These are phyloP conservation scores for Pentalonia nigronervosa DNA, from an alignment of 1,140 invertebrate genomes.

Conservation along the genomic window DNA sequence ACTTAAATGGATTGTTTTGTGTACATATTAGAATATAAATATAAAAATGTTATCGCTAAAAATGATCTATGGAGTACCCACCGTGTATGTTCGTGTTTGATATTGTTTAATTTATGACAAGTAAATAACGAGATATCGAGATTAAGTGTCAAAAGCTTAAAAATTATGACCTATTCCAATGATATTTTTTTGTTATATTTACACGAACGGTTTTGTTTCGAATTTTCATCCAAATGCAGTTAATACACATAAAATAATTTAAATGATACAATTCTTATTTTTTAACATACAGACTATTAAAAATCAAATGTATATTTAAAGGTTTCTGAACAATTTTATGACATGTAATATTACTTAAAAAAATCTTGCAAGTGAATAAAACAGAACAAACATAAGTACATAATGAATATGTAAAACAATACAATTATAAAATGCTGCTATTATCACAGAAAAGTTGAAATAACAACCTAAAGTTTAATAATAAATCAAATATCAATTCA, in stretches of 20 bases:
- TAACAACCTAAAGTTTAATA: background rate
- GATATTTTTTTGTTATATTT: background rate
- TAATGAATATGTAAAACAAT: background rate
- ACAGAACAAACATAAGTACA: too few relatives aligned
- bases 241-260: background rate
- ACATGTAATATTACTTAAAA: background rate
- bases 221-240: background rate
- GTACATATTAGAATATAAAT: background rate
- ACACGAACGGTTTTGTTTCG: background rate
- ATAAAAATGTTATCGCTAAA: slow-evolving; percentile 18
- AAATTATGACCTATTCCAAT: background rate
- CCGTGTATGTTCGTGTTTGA: background rate
- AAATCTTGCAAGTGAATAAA: background rate
- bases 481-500: background rate
- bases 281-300: background rate
- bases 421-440: background rate
- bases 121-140: background rate
- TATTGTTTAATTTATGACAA: background rate
- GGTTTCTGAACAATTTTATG: background rate
- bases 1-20: background rate
- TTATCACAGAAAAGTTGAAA: background rate
- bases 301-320: background rate
- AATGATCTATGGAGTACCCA: background rate
- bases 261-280: background rate
- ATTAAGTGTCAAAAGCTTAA: background rate